phyloP scores from a whole-genome alignment of 1,140 invertebrate species.

The Pseudomyrmex cubaensis region DNA sequence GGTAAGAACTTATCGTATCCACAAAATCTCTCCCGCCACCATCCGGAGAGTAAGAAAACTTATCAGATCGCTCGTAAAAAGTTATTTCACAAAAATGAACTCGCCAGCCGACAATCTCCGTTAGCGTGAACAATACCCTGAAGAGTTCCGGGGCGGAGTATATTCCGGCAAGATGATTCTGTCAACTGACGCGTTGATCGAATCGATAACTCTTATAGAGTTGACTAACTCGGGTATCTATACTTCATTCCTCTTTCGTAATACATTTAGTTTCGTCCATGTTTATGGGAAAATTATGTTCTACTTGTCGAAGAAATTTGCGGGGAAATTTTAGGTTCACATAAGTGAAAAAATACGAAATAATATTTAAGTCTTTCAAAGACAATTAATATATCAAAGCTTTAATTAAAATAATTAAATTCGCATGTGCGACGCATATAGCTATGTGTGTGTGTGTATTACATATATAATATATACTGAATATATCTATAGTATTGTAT shows the following conservation, averaged over 20 bases:
- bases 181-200: constrained; percentile 50
- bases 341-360: neutral
- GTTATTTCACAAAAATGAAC: constrained; percentile 76
- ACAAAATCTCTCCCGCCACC: constrained; percentile 52
- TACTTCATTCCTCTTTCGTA: neutral
- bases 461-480: neutral
- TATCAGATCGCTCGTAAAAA: constrained; percentile 73
- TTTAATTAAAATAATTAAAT: neutral
- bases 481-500: too few relatives aligned
- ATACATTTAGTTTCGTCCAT: constrained; percentile 1
- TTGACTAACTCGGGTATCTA: constrained; percentile 35
- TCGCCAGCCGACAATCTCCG: constrained; percentile 41
- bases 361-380: neutral
- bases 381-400: neutral
- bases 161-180: constrained; percentile 49
- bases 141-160: constrained; percentile 6
- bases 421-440: too few relatives aligned
- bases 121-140: constrained; percentile 61
- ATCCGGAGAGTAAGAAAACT: constrained; percentile 55
- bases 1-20: constrained; percentile 62
- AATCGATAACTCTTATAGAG: constrained; percentile 53
- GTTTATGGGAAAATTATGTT: neutral
- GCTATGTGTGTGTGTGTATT: too few relatives aligned
- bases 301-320: neutral
- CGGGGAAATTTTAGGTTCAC: neutral